Percentiles rank a stretch among this genome's conserved stretches.
Conservation (phyloP, 2,797 vertebrate genomes). For the Fundulus diaphanus region DNA sequence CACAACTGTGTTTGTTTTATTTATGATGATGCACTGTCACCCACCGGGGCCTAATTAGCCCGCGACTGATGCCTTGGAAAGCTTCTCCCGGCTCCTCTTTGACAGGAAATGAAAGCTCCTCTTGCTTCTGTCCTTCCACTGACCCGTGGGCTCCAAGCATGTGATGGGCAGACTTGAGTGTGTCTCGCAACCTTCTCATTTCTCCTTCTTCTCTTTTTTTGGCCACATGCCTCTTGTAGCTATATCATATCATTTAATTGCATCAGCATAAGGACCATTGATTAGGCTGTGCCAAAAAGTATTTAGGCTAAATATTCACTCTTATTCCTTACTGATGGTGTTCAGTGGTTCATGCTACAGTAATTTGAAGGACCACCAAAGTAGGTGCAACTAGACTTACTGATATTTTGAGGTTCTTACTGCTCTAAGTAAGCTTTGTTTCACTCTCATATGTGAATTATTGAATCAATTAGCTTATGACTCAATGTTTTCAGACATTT, state of each 20-base stretch:
- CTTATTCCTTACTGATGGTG: constrained; percentile 35
- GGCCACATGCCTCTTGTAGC: constrained; percentile 33
- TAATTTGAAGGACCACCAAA: constrained; percentile 51
- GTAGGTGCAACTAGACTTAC: background rate
- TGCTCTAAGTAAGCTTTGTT: background rate
- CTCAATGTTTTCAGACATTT: background rate
- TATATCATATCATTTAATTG: constrained; percentile 40
- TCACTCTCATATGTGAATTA: background rate
- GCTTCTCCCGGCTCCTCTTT: constrained; percentile 77
- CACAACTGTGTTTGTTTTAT: constrained; percentile 92
- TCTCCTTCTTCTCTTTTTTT: background rate
- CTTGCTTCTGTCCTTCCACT: constrained; percentile 83
- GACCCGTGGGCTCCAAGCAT: constrained; percentile 76
- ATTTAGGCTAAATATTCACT: constrained; percentile 36
- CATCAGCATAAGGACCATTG: constrained; percentile 33
- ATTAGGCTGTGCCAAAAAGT: constrained; percentile 28
- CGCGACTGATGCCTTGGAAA: constrained; percentile 87
- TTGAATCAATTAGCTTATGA: background rate
- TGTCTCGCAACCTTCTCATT: constrained; percentile 23
- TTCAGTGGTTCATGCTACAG: constrained; percentile 40
- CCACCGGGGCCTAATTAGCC: constrained; percentile 95
- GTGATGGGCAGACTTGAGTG: constrained; percentile 36
- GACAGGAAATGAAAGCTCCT: constrained; percentile 78
- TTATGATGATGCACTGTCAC: constrained; percentile 85
- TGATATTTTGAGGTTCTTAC: background rate